Evolutionary conservation across 1,140 invertebrate species (phyloP), one percentile per base, ranked within the genome.

Genomic region (Drosophila hydei): DNA sequence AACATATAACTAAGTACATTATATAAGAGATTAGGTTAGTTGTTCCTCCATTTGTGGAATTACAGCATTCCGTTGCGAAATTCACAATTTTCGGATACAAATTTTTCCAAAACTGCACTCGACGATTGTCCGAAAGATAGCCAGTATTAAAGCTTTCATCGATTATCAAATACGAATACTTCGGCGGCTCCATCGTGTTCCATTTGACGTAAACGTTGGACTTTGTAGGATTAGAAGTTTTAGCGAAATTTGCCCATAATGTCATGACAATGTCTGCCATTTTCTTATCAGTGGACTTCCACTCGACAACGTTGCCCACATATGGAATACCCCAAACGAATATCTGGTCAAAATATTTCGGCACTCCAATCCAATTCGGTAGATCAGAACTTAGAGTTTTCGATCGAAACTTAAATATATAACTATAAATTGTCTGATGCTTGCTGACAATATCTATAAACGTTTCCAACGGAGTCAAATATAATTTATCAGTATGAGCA

Each of bases 91-190:
- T 95, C 0, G 96, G 96, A 89, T 96, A 96, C 79, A 96, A 96
- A 36, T 96, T 93, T 77, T 96, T 96, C 96, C 96, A 96, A 92
- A 97, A 97, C 42, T 94, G 94, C 69, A 96, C 93, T 7, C 95
- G 94, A 79, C 95, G 95, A 80, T 96, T 96, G 91, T 96, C 94
- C 0, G 96, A 92, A 1, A 93, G 77, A 58, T 94, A 93, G 69
- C 94, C 95, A 94, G 96, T 96, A 58, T 94, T 95, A 69, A 96
- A 95, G 69, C 93, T 95, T 50, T 94, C 93, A 75, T 96, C 95
- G 33, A 96, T 94, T 12, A 96, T 94, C 21, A 96, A 92, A 71
- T 95, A 93, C 0, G 94, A 93, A 1, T 95, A 95, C 51, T 92
- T 93, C 8, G 94, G 93, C 12, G 89, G 85, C 51, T 93, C 94